Base-by-base conservation (phyloP, 2,113 vertebrate genomes). In the Dromas ardeola region DNA sequence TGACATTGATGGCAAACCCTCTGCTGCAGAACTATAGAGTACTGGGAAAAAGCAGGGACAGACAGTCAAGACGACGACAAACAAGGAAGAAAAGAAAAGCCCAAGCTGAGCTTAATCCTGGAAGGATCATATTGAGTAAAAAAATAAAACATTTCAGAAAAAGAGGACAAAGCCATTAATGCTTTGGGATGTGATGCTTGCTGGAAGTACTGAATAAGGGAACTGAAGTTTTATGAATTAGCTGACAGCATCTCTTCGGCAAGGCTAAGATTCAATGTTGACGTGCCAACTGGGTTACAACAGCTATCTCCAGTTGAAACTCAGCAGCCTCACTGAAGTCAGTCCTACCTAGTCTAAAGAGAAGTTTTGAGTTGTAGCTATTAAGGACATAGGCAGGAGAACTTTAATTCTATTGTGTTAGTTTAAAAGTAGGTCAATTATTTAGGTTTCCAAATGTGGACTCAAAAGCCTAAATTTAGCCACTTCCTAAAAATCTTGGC, bases 361-460 rank as follows among this genome's bases (percentile, higher is more conserved):
- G 36, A 80, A 52, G 82, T 27, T 47, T 0, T 23, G 40, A 84
- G 45, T 38, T 65, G 55, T 4, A 58, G 73, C 78, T 93, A 49
- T 66, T 77, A 49, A 90, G 78, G 89, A 77, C 62, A 84, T 0
- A 58, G 78, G 70, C 50, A 69, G 76, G 23, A 79, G 49, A 92
- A 40, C 36, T 73, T 59, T 11, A 61, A 58, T 91, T 92, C 42
- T 70, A 40, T 2, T 66, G 62, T 43, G 74, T 88, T 66, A 59
- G 58, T 70, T 94, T 62, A 69, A 82, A 97, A 97, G 43, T 26
- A 94, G 93, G 93, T 67, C 93, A 93, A 18, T 80, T 85, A 90
- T 50, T 95, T 78, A 58, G 70, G 73, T 73, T 93, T 87, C 93
- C 69, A 87, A 82, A 70, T 1, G 14, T 53, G 42, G 67, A 72